Percentiles rank a stretch among this genome's conserved stretches.
Evolutionary conservation across 2,797 vertebrate genomes (phyloP).

Genomic region (Gorsachius magnificus): DNA sequence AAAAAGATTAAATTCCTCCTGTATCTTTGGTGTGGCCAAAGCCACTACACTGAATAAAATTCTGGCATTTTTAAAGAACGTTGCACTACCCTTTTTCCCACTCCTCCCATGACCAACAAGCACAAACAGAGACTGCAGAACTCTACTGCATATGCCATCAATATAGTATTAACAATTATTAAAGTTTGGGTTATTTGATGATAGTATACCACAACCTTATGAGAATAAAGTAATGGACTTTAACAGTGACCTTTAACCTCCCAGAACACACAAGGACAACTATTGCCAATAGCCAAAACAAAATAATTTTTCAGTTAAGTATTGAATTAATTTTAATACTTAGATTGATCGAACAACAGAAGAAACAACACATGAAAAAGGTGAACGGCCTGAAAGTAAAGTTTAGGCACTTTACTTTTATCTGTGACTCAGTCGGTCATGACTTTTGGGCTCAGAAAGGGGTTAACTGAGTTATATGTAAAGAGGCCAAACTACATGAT

Average conservation of each 20-base stretch:
- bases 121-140: not conserved
- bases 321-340: not conserved
- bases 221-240: not conserved
- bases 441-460: not conserved
- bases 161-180: not conserved
- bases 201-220: not conserved
- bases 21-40: not conserved
- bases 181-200: not conserved
- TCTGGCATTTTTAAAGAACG: not conserved
- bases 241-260: not conserved
- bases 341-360: not conserved
- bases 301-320: not conserved
- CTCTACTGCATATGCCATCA: not conserved
- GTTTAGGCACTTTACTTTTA: not conserved
- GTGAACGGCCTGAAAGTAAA: not conserved
- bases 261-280: not conserved
- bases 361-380: not conserved
- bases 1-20: not conserved
- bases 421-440: not conserved
- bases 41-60: not conserved
- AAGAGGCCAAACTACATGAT: slow-evolving; percentile 46
- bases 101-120: not conserved
- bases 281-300: not conserved
- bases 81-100: not conserved
- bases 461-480: slow-evolving; percentile 12